Base-by-base conservation (phyloP, 2,888 invertebrate genomes). In the Chloroclystis v-ata region DNA sequence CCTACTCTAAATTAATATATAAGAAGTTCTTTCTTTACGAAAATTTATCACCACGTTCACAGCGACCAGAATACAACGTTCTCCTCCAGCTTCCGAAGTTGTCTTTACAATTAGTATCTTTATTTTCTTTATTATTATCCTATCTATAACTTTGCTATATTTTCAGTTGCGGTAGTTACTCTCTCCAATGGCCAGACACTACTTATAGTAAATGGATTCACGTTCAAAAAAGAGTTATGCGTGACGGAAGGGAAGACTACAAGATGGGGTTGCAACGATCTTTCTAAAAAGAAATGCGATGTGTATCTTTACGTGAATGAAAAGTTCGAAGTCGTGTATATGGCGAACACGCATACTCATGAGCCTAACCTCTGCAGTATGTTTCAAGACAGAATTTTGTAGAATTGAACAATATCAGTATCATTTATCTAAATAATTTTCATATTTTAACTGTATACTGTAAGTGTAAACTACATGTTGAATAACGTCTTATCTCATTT, bases 171-270 rank as follows among this genome's bases (percentile, higher is more conserved):
- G 61, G 77, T 81, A 49, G 70, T 82, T 14, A 74, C 78, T 8
- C 53, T 82, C 49, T 75, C 77, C n/a, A 68, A 71, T 50, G 81
- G 80, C 42, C 75, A 57, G 47, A 80, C 75, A 2, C 59, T 80
- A 37, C 72, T 82, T 8, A 73, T 81, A 49, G 75, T 82, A 41
- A 79, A 82, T 47, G 82, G 82, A 1, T 78, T 82, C 50, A 78
- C 75, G n/a, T 82, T 78, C 60, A 75, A 73, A 51, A 69, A 69
- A 42, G 74, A 75, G 41, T 59, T 65, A 8, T 64, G 65, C 43
- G 65, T 69, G 2, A 71, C 68, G 16, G 71, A 69, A 26, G 70
- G 69, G 0, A 52, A 54, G n/a, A 59, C 53, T 26, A 69, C 79
- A 1, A 67, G 71, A 56, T 82, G 82, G 82, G 69, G 66, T 24